Evolutionary conservation across 2,888 invertebrate genomes (phyloP), one percentile per base, ranked within the genome.

Genomic region (Glomeris marginata): DNA sequence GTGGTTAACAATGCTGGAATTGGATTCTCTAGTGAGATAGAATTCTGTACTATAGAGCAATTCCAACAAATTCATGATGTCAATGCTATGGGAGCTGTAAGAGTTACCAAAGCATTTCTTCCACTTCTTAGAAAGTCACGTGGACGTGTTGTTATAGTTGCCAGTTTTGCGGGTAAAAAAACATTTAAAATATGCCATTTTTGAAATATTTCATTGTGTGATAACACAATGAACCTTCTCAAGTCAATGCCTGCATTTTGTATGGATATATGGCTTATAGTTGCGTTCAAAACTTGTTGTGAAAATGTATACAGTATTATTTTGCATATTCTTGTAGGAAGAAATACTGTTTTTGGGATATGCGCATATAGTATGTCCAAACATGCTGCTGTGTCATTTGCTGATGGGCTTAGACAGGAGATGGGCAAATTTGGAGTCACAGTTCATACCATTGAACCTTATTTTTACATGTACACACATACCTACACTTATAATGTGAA

Each of bases 281-380:
- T n/a, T n/a, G n/a, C n/a, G n/a, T n/a, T n/a, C n/a, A n/a, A n/a
- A n/a, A n/a, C n/a, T n/a, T n/a, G n/a, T n/a, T n/a, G n/a, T n/a
- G n/a, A n/a, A n/a, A n/a, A n/a, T n/a, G n/a, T n/a, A n/a, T n/a
- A n/a, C n/a, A n/a, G n/a, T 28, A 28, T 28, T 28, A 8, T 28
- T 28, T 28, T 28, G 28, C 8, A 28, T 28, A 28, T 16, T 48
- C 18, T 36, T 22, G 5, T 47, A 58, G 58, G 58, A 38, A 59
- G 61, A 28, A 58, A 59, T 54, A 60, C 61, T 1, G 55, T 60
- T 47, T 59, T 61, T 3, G 61, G 60, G 1, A 58, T 59, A 52
- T 55, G 58, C 1, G 59, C 59, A 6, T 62, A 62, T 50, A 59
- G 58, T 49, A 61, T 61, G 61, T 59, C 59, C 33, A 62, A 62